Base-by-base conservation (phyloP, 2,797 vertebrate genomes). In the Octomys mimax region DNA sequence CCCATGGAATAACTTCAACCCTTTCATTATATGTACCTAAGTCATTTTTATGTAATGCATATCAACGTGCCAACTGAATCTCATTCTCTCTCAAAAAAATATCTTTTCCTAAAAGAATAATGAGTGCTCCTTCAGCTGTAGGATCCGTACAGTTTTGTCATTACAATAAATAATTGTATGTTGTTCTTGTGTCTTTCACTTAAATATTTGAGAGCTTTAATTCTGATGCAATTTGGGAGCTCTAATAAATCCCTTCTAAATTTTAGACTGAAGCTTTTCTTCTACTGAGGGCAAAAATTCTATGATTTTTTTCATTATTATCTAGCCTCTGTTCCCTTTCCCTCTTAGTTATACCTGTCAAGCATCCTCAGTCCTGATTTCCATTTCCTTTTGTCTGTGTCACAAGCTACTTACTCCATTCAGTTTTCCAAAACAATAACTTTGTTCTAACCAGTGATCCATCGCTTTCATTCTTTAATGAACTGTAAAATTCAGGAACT, bases 321-420 rank as follows among this genome's bases (percentile, higher is more conserved):
- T 52, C 79, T 64, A 31, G 62, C 19, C 5, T 62, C 61, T 59
- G 28, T 70, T 89, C 68, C 39, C 62, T 82, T 90, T 87, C 24
- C 91, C 52, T 81, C 89, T 87, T 81, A 75, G 62, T 86, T 85
- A 82, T 93, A 36, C 70, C 18, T 2, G n/a, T 57, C 42, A 85
- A 85, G 36, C 61, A 83, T 66, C 88, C 66, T 87, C 70, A 78
- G 21, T 54, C 96, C 84, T 87, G 79, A 81, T 89, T 95, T 95
- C 28, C 57, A 70, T 75, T 83, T 86, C 31, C 57, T 92, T 39
- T 75, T 87, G 39, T 89, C 71, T 91, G 46, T 84, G 68, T 95
- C 75, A 19, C 39, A 82, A 93, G 61, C 68, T 81, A 66, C 70
- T 91, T 88, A 64, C 75, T 70, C 49, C 28, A 89, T 21, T 52